Conservation (phyloP, 2,888 invertebrate genomes). For the Blera fallax region DNA sequence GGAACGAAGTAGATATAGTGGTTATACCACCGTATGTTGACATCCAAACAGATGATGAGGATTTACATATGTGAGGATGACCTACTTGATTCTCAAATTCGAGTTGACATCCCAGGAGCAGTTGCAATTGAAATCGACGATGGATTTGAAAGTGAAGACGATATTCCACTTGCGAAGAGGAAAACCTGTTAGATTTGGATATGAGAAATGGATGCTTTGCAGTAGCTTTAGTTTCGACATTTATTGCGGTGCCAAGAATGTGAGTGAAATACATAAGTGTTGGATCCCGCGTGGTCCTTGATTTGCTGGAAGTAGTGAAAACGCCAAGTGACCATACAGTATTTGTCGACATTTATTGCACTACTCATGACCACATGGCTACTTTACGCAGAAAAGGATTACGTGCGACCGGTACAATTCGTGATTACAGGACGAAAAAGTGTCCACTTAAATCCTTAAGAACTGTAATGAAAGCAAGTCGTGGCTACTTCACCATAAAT, state of each 20-base stretch:
- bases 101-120: not conserved
- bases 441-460: conserved; percentile 4
- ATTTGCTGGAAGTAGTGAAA: conserved; percentile 9
- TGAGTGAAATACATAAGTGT: not conserved
- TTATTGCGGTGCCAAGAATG: conserved; percentile 6
- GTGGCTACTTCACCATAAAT: conserved; percentile 7
- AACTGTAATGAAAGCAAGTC: conserved; percentile 10
- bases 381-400: not conserved
- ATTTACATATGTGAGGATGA: too few relatives aligned
- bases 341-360: not conserved
- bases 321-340: not conserved
- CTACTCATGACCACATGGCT: not conserved
- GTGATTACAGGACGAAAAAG: not conserved
- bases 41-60: too few relatives aligned
- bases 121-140: not conserved
- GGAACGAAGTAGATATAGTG: too few relatives aligned
- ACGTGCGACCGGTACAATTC: not conserved
- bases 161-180: too few relatives aligned
- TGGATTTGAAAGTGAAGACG: too few relatives aligned
- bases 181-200: conserved; percentile 53
- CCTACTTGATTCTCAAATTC: too few relatives aligned
- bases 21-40: too few relatives aligned
- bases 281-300: conserved; percentile 3
- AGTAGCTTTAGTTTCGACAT: not conserved
- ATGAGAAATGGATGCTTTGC: conserved; percentile 41